Evolutionary conservation across 2,888 invertebrate species (phyloP).

Genomic region (Aphodius sticticus): DNA sequence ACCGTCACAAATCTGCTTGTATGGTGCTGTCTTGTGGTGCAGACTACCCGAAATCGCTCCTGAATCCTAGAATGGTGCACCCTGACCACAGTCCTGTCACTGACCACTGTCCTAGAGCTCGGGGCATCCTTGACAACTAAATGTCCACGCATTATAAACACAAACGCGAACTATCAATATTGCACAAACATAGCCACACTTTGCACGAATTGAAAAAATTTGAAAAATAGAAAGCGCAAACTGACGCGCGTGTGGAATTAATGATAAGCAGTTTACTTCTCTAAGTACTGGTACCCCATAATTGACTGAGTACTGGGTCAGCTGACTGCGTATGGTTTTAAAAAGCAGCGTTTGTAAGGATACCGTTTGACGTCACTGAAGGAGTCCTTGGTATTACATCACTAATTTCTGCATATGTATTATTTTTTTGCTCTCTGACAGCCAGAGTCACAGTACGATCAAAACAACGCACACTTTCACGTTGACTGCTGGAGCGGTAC

Average conservation of each 20-base stretch:
- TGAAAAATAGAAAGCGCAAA: background rate
- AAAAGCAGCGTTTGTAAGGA: background rate
- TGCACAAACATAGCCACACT: conserved; percentile 11
- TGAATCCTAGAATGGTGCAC: conserved; percentile 56
- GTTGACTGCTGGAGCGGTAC: conserved; percentile 14
- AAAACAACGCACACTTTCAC: conserved; percentile 1
- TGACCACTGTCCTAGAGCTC: conserved; percentile 39
- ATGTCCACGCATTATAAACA: conserved; percentile 43
- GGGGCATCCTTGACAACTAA: conserved; percentile 44
- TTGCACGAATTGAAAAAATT: background rate
- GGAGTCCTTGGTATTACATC: conserved; percentile 17
- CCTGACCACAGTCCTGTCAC: conserved; percentile 57
- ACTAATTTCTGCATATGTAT: conserved; percentile 15
- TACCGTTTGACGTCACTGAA: background rate
- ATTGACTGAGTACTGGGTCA: background rate
- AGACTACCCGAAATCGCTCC: conserved; percentile 58
- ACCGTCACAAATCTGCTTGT: conserved; percentile 58
- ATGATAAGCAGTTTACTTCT: too few relatives aligned
- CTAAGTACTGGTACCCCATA: too few relatives aligned
- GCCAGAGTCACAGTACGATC: background rate
- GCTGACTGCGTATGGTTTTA: background rate
- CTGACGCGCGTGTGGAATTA: background rate
- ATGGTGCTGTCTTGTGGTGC: conserved; percentile 58
- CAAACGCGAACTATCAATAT: background rate
- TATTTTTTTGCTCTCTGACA: conserved; percentile 1